Evolutionary conservation across 2,113 vertebrate species (phyloP).

Genomic region (Zosterops pallidus): DNA sequence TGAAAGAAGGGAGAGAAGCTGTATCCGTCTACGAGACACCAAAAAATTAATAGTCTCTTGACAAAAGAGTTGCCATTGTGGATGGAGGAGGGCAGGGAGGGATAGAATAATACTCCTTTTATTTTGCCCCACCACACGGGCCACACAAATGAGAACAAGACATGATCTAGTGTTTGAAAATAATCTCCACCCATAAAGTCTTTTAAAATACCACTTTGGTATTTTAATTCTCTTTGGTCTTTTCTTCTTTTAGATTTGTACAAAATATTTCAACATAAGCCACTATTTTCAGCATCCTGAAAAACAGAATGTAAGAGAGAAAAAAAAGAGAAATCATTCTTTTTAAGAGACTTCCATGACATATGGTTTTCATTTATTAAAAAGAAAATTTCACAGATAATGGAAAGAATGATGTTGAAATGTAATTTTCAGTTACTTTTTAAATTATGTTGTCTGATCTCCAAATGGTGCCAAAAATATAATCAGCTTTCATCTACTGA

Average conservation of each 20-base stretch:
- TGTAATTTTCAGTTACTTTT: not conserved
- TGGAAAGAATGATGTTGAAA: not conserved
- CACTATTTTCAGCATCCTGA: not conserved
- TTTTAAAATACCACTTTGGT: not conserved
- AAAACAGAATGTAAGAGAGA: not conserved
- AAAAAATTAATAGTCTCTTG: not conserved
- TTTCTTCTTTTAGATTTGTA: not conserved
- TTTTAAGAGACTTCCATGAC: not conserved
- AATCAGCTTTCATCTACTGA: not conserved
- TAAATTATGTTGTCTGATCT: not conserved
- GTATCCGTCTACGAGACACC: not conserved
- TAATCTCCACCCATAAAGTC: not conserved
- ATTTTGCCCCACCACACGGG: not conserved
- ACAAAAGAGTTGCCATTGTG: not conserved
- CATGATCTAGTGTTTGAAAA: not conserved
- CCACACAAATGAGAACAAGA: not conserved
- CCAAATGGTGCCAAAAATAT: not conserved
- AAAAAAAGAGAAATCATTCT: not conserved
- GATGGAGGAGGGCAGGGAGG: not conserved
- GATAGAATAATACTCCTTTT: not conserved
- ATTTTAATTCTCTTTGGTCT: not conserved
- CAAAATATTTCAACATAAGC: slow-evolving; percentile 16
- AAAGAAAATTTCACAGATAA: not conserved
- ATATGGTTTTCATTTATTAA: not conserved
- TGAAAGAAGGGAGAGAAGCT: not conserved